Evolutionary conservation across 2,797 vertebrate genomes (phyloP).

Genomic region (Tadarida brasiliensis): DNA sequence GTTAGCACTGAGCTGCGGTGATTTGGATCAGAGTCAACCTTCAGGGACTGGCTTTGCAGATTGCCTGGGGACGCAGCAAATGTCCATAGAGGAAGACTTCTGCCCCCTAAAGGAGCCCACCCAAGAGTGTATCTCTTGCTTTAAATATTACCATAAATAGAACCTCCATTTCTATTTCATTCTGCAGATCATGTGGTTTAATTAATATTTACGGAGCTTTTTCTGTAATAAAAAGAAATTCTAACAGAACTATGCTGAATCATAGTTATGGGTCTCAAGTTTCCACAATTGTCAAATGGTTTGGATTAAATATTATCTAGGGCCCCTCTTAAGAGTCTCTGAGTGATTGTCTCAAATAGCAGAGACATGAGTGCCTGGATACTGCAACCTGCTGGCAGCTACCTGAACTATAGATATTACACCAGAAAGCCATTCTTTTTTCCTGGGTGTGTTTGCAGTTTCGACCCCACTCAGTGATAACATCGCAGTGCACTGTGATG

Average conservation of each 20-base stretch:
- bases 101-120: accelerated
- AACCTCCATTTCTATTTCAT: neutral
- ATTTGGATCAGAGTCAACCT: neutral
- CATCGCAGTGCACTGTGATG: neutral
- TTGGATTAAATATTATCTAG: conserved; percentile 24
- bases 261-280: neutral
- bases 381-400: neutral
- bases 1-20: neutral
- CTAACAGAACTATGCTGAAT: conserved; percentile 34
- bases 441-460: neutral
- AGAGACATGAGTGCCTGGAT: neutral
- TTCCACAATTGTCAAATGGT: neutral
- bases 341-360: neutral
- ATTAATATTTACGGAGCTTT: conserved; percentile 46
- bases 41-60: neutral
- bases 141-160: conserved; percentile 48
- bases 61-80: neutral
- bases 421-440: neutral
- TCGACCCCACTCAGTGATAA: neutral
- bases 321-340: neutral
- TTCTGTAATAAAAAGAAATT: conserved; percentile 48
- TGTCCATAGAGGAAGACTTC: neutral
- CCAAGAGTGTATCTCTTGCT: neutral
- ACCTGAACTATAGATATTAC: neutral
- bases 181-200: conserved; percentile 22